Evolutionary conservation across 1,140 invertebrate genomes (phyloP).

Genomic region (Lucilia sericata): DNA sequence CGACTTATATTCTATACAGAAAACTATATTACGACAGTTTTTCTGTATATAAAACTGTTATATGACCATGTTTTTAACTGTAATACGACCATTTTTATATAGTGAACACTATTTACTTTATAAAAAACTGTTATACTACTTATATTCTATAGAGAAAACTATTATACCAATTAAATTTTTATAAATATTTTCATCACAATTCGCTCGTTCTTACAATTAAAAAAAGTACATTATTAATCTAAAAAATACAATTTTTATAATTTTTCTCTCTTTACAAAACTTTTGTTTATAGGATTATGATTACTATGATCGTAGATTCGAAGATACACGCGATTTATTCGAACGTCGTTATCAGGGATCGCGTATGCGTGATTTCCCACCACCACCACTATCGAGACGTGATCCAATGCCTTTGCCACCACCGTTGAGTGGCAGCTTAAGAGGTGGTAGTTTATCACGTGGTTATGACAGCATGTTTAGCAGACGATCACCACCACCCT

Average conservation of each 20-base stretch:
- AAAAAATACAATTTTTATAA: no score
- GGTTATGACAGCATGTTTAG: slow-evolving; percentile 85
- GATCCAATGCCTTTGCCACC: slow-evolving; percentile 67
- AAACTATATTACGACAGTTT: no score
- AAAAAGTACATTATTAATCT: no score
- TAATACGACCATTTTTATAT: no score
- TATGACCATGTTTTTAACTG: no score
- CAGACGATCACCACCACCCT: slow-evolving; percentile 78
- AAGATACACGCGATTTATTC: slow-evolving; percentile 81
- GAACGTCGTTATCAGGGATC: slow-evolving; percentile 80
- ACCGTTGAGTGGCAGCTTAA: slow-evolving; percentile 69
- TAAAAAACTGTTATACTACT: no score
- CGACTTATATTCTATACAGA: no score
- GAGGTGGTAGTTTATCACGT: slow-evolving; percentile 72
- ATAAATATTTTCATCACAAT: neutral
- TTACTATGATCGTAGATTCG: slow-evolving; percentile 83
- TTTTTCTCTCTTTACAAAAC: neutral
- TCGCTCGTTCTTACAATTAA: neutral
- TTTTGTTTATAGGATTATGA: slow-evolving; percentile 77
- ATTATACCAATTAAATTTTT: no score
- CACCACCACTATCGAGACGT: slow-evolving; percentile 71
- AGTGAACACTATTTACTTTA: no score
- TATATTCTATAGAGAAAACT: no score
- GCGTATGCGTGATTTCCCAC: slow-evolving; percentile 74
- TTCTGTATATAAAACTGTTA: no score